Percentiles rank a stretch among this genome's conserved stretches.
Evolutionary conservation across 2,797 vertebrate genomes (phyloP).

Genomic region (Spea hammondii): DNA sequence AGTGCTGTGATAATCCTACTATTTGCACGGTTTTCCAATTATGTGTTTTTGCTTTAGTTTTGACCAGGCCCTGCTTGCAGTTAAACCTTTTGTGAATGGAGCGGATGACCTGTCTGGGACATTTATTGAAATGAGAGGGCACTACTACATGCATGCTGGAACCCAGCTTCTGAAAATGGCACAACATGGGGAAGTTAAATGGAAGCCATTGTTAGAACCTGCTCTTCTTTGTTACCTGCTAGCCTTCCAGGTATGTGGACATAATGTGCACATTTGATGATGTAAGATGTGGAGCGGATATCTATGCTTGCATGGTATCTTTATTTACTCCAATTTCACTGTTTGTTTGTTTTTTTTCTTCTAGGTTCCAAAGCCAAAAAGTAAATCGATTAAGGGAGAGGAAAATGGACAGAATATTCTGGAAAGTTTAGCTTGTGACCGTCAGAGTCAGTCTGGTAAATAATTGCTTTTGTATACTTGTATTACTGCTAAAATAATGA

Average conservation of each 20-base stretch:
- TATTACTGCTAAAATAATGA: too few species aligned
- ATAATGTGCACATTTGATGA: too few species aligned
- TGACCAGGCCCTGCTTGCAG: conserved; percentile 79
- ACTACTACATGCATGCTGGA: conserved; percentile 88
- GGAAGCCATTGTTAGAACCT: conserved; percentile 82
- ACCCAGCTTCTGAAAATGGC: conserved; percentile 89
- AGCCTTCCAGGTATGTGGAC: conserved; percentile 82
- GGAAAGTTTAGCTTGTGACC: conserved; percentile 84
- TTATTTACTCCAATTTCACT: neutral
- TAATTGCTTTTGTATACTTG: neutral
- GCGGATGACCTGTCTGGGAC: conserved; percentile 80
- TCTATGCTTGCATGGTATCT: conserved; percentile 19
- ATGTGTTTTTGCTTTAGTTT: conserved; percentile 69
- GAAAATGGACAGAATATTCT: conserved; percentile 71
- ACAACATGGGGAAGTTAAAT: conserved; percentile 77
- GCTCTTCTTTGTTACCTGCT: conserved; percentile 87
- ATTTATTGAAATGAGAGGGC: conserved; percentile 86
- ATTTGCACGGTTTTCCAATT: too few species aligned
- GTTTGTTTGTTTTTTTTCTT: conserved; percentile 3
- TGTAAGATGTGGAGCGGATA: too few species aligned
- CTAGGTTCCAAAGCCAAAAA: conserved; percentile 86
- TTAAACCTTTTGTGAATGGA: conserved; percentile 67
- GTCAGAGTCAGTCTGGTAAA: conserved; percentile 91
- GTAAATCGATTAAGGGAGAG: conserved; percentile 83
- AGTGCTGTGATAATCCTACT: too few species aligned